Evolutionary conservation across 2,113 vertebrate genomes (phyloP), one percentile per base, ranked within the genome.

Genomic region (Tauraco erythrolophus): DNA sequence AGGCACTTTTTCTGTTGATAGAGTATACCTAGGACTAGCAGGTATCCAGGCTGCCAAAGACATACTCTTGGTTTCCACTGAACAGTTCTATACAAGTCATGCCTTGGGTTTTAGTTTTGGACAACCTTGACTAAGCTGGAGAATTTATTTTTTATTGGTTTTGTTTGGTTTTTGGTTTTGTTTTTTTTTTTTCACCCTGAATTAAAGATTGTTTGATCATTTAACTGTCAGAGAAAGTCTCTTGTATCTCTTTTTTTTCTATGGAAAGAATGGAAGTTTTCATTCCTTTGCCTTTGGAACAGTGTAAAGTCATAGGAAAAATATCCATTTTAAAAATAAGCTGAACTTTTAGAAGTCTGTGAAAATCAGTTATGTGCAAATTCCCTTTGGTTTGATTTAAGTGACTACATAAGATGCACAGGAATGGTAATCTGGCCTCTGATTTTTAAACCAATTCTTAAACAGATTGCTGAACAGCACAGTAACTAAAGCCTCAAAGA

Each of bases 321-420:
- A 77, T 3, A 77, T 11, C 3, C 21, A 66, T 84, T 86, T 95
- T 10, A 86, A 93, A 83, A 95, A 72, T 88, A 23, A 88, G 11
- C 46, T 84, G 43, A 93, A 14, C 28, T 84, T 92, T 90, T 75
- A 76, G 82, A 95, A 78, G 69, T 48, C 43, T 33, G 7, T 68
- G 62, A 61, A 90, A 94, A 90, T 31, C 54, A 65, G 24, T 77
- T 93, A 54, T 30, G 39, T 81, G 28, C 14, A 81, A 78, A 92
- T 93, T 93, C 68, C 51, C 35, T 94, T 72, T 89, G 88, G 86
- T 80, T 86, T 95, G 19, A 66, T 86, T 86, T 94, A 90, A 93
- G 41, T 74, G 83, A 75, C 58, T 88, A 54, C 33, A 22, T 51
- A 69, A 91, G 14, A 22, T 91, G 8, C 48, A 78, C 23, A 74